These are phyloP conservation scores for Sylvietta virens DNA, from an alignment of 2,113 vertebrate genomes.

Conservation along the genomic window DNA sequence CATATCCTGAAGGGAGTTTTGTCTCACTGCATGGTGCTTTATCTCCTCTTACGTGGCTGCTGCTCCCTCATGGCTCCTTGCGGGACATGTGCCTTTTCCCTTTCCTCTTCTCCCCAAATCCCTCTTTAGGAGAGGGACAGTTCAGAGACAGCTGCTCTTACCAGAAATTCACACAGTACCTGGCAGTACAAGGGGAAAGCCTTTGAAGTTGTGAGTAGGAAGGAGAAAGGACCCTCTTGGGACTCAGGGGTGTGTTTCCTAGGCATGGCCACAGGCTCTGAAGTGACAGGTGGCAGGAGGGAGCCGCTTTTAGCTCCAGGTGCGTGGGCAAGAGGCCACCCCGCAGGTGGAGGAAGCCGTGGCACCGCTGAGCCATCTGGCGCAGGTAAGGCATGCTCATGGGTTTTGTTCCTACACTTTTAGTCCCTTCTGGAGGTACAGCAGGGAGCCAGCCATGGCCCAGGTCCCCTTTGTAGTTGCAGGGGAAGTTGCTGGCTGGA, in stretches of 20 bases:
- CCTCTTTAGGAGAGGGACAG: neutral
- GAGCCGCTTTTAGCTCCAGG: neutral
- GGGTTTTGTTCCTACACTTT: neutral
- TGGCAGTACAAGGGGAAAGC: neutral
- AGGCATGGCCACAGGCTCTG: neutral
- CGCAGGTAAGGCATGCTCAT: neutral
- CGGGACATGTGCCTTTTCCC: rapidly evolving
- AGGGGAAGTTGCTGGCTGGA: slow-evolving; percentile 46
- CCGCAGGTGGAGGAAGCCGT: neutral
- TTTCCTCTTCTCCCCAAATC: neutral
- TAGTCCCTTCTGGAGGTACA: neutral
- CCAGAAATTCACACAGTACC: neutral
- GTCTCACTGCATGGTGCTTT: neutral
- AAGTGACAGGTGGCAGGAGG: rapidly evolving
- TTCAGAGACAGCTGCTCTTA: neutral
- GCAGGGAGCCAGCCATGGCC: neutral
- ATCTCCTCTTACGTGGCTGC: neutral
- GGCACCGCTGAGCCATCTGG: neutral
- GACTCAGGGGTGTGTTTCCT: neutral
- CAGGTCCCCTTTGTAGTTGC: slow-evolving; percentile 25
- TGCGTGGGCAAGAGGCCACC: neutral
- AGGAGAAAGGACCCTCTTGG: neutral
- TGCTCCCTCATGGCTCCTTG: rapidly evolving
- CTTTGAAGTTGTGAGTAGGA: neutral
- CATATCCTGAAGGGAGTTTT: neutral